Evolutionary conservation across 2,888 invertebrate species (phyloP), one percentile per base, ranked within the genome.

Genomic region (Netelia inedita): DNA sequence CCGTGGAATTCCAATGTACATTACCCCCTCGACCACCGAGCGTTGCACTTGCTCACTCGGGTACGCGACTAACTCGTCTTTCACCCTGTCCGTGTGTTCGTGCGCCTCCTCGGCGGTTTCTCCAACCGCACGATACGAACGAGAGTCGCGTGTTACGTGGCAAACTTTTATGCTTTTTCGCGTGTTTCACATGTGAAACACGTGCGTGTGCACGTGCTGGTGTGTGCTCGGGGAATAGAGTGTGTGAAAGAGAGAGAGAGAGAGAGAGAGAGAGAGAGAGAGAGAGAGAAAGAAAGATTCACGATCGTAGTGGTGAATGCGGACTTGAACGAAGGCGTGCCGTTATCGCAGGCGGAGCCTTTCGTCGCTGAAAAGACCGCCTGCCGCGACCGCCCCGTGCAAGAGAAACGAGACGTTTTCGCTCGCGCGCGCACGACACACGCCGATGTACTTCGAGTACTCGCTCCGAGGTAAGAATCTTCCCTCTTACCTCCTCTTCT

Each of bases 331-430:
- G 82, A 82, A 85, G 85, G 87, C 87, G 87, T 87, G 87, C 86
- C 87, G 69, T 82, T 78, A 84, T 87, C 75, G 88, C 92, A 91
- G 92, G 92, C 92, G 92, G 92, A 92, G 92, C 92, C 79, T 91
- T 92, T 92, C 88, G 87, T 86, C 88, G 82, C 86, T 88, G 87
- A 82, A 90, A 90, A 90, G 90, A 91, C 91, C 92, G 92, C 92
- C 92, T 91, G 91, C 88, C 89, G 76, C 83, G 90, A 91, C 91
- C 91, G 91, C 92, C 92, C 92, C 90, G 46, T 89, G 88, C 85
- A 85, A 68, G 75, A 57, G 35, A 74, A 75, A 55, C 55, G 72
- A 79, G 75, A 75, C 71, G 82, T 82, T 19, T 82, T 79, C 75
- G 53, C 82, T 59, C 85, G 55, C 75, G 35, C 50, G 14, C 21